Conservation (phyloP, 2,888 invertebrate genomes). For the Rhamphomyia laevipes region DNA sequence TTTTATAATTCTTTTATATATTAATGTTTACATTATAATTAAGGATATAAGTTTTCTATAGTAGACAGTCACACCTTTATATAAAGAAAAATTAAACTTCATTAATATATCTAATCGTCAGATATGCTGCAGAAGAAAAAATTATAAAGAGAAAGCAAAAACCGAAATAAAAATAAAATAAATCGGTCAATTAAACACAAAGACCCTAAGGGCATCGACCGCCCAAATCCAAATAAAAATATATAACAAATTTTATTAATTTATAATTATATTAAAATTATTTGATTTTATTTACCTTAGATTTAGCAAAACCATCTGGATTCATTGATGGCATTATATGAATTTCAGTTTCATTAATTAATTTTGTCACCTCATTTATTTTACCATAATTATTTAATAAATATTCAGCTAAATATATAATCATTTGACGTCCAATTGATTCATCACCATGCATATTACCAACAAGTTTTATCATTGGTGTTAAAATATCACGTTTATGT, state of each 20-base stretch:
- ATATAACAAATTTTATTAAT: background rate
- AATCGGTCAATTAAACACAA: too few species aligned
- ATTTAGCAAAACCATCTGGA: constrained; percentile 85
- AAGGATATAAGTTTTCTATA: too few species aligned
- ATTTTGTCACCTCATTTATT: background rate
- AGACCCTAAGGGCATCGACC: too few species aligned
- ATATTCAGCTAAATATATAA: constrained; percentile 72
- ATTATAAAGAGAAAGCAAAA: too few species aligned
- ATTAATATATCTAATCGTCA: too few species aligned
- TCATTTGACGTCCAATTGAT: constrained; percentile 69
- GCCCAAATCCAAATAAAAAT: too few species aligned
- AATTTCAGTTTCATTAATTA: constrained; percentile 69
- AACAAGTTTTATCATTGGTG: constrained; percentile 85
- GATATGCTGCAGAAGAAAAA: too few species aligned
- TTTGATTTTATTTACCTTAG: constrained; percentile 45
- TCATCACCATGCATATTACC: constrained; percentile 97
- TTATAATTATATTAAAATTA: constrained; percentile 3
- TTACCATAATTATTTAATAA: constrained; percentile 54
- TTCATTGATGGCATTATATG: constrained; percentile 94
- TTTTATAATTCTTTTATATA: too few species aligned
- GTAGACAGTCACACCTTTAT: too few species aligned
- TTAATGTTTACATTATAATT: too few species aligned
- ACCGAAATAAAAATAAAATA: too few species aligned
- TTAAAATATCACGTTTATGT: constrained; percentile 39
- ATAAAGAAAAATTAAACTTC: too few species aligned